These are phyloP conservation scores for Acleris laterana DNA, from an alignment of 2,888 invertebrate genomes.

Conservation along the genomic window DNA sequence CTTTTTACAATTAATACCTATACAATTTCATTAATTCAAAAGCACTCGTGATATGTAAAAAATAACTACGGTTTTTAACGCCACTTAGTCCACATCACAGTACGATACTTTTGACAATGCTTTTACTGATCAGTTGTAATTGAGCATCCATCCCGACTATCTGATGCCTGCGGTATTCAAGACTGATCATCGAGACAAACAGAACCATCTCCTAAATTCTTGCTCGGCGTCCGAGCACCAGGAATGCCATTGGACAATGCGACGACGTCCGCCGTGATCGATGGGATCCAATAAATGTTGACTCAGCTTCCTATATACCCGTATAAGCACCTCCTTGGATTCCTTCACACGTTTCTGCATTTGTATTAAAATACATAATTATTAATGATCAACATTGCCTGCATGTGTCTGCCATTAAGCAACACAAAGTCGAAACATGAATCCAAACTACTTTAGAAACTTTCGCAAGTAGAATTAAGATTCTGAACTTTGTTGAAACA, in stretches of 20 bases:
- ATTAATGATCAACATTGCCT: constrained; percentile 1
- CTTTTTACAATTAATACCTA: too few species aligned
- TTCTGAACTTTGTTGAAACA: too few species aligned
- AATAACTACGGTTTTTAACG: too few species aligned
- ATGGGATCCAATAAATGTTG: constrained; percentile 71
- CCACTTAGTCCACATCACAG: too few species aligned
- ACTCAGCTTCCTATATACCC: constrained; percentile 52
- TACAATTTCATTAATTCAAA: too few species aligned
- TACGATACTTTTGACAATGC: too few species aligned
- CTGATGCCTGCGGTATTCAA: constrained; percentile 45
- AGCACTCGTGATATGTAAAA: too few species aligned
- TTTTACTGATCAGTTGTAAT: too few species aligned
- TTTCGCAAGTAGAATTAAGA: too few species aligned
- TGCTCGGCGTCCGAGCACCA: constrained; percentile 47
- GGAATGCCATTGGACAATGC: constrained; percentile 75
- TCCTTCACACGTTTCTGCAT: constrained; percentile 4
- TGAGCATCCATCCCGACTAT: neutral
- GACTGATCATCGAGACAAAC: constrained; percentile 52
- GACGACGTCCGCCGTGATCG: constrained; percentile 63
- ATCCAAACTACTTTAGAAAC: too few species aligned
- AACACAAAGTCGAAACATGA: too few species aligned
- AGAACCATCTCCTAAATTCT: constrained; percentile 60
- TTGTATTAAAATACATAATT: constrained; percentile 4
- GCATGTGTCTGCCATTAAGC: neutral
- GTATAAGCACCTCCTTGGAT: constrained; percentile 34